Evolutionary conservation across 1,140 invertebrate species (phyloP).

Genomic region (Cephus cinctus): DNA sequence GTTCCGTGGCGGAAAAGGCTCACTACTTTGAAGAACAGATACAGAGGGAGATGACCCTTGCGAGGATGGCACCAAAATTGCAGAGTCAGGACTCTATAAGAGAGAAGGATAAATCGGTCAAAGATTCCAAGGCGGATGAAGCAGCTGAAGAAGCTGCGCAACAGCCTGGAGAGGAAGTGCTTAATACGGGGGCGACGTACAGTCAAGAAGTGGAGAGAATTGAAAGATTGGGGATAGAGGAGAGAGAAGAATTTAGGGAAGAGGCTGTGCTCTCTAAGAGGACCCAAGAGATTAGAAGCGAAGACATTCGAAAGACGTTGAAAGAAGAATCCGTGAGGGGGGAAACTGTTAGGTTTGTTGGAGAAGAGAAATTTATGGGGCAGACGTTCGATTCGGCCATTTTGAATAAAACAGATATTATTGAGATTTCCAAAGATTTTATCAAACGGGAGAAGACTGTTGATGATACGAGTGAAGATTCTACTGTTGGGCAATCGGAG

Average conservation of each 20-base stretch:
- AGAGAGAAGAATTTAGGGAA: background rate
- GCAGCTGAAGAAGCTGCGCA: background rate
- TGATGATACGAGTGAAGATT: too few species aligned
- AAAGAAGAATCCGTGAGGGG: slow-evolving; percentile 12
- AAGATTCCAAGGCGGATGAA: slow-evolving; percentile 12
- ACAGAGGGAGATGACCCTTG: slow-evolving; percentile 41
- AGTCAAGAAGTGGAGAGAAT: too few species aligned
- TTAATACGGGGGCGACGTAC: background rate
- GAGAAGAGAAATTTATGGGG: too few species aligned
- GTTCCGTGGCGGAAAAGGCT: slow-evolving; percentile 53
- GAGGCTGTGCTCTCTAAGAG: background rate
- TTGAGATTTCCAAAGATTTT: too few species aligned
- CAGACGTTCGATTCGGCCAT: too few species aligned
- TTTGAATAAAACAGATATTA: too few species aligned
- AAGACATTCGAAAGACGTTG: slow-evolving; percentile 4
- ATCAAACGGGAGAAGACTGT: too few species aligned
- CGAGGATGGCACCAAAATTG: slow-evolving; percentile 11
- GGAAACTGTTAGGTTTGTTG: too few species aligned
- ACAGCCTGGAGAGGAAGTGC: too few species aligned
- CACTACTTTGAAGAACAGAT: slow-evolving; percentile 55
- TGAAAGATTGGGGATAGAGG: slow-evolving; percentile 8
- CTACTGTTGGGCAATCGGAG: too few species aligned
- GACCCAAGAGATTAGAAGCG: too few species aligned
- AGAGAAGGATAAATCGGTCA: slow-evolving; percentile 3
- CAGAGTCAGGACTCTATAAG: slow-evolving; percentile 15